phyloP scores from a whole-genome alignment of 2,113 vertebrate species.

The Ciconia stormi region DNA sequence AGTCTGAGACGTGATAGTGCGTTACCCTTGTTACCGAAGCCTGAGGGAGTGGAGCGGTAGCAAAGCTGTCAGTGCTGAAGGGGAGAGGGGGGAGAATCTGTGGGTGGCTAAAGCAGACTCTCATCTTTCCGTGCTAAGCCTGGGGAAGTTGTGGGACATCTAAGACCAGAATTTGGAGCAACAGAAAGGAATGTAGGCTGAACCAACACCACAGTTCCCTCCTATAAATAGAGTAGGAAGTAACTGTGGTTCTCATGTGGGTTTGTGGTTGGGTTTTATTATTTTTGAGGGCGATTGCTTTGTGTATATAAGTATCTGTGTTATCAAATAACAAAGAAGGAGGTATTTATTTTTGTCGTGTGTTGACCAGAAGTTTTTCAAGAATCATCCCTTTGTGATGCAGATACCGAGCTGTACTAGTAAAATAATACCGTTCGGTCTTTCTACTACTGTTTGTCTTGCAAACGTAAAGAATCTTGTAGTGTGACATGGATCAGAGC shows the following conservation, averaged over 20 bases:
- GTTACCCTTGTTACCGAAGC: not conserved
- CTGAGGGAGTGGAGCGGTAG: not conserved
- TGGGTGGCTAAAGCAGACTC: not conserved
- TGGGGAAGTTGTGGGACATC: not conserved
- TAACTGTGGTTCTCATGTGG: not conserved
- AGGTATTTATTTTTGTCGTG: fast-evolving
- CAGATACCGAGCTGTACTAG: not conserved
- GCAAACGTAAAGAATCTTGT: not conserved
- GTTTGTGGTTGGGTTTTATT: not conserved
- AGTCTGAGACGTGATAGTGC: not conserved
- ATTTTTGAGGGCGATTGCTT: not conserved
- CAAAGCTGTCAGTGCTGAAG: not conserved
- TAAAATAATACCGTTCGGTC: not conserved
- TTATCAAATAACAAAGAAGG: not conserved
- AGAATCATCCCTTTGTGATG: not conserved
- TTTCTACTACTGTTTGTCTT: not conserved
- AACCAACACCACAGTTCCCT: not conserved
- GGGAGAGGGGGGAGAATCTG: not conserved
- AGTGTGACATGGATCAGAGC: not conserved
- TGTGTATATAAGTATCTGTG: not conserved
- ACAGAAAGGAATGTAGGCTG: not conserved
- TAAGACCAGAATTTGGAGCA: not conserved
- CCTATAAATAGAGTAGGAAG: constrained; percentile 16
- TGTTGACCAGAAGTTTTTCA: not conserved
- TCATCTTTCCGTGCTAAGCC: not conserved